phyloP scores from a whole-genome alignment of 2,113 vertebrate genomes.

The Colinus virginianus region DNA sequence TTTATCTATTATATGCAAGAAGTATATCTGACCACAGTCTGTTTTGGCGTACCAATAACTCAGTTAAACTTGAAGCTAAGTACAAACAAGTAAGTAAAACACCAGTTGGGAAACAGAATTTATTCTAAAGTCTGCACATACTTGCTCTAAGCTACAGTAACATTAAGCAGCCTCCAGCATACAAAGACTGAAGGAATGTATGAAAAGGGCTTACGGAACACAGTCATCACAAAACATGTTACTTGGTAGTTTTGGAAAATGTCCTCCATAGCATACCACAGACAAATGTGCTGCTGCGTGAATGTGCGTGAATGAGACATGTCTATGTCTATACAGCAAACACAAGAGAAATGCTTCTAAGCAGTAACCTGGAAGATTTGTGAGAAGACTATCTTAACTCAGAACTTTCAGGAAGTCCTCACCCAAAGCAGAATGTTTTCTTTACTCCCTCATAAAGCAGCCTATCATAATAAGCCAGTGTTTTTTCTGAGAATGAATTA shows the following conservation, averaged over 20 bases:
- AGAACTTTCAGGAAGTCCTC: not conserved
- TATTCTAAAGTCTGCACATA: not conserved
- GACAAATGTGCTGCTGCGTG: not conserved
- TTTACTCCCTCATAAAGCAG: not conserved
- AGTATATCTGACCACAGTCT: accelerated
- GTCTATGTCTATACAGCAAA: not conserved
- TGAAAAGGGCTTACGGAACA: not conserved
- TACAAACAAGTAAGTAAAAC: not conserved
- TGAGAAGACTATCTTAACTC: not conserved
- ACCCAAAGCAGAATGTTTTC: not conserved
- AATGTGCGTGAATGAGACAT: not conserved
- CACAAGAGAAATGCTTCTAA: not conserved
- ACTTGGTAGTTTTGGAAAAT: not conserved
- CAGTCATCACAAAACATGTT: not conserved
- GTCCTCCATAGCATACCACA: not conserved
- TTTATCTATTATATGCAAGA: not conserved
- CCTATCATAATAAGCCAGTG: not conserved
- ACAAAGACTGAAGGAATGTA: not conserved
- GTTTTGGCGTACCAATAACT: not conserved
- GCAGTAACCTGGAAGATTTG: not conserved
- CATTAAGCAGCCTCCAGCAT: not conserved
- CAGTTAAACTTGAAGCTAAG: not conserved
- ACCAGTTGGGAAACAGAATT: not conserved
- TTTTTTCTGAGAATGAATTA: not conserved
- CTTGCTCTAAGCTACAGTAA: not conserved